phyloP scores from a whole-genome alignment of 2,888 invertebrate genomes.

The Clunio marinus region DNA sequence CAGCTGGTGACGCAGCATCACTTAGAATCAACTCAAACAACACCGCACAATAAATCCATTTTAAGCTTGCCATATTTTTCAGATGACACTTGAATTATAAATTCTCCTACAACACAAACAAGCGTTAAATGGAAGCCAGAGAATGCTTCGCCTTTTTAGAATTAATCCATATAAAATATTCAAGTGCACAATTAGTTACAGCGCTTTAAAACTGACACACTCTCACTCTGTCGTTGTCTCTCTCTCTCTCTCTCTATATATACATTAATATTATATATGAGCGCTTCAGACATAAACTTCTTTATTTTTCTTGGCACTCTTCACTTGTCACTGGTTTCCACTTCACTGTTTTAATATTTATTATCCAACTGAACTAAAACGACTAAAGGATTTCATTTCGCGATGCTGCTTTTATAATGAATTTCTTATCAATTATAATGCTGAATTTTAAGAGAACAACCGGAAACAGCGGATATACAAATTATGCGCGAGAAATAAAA shows the following conservation, averaged over 20 bases:
- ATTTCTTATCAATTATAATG: slow-evolving; percentile 14
- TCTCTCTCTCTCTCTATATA: too few species aligned
- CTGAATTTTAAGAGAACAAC: neutral
- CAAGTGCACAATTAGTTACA: slow-evolving; percentile 20
- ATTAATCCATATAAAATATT: slow-evolving; percentile 14
- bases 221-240: neutral
- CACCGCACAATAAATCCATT: neutral
- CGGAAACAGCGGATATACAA: neutral
- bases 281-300: too few species aligned
- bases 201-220: slow-evolving; percentile 19
- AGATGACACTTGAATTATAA: neutral
- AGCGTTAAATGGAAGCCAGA: too few species aligned
- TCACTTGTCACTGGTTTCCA: neutral
- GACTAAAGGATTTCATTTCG: neutral
- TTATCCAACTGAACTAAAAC: slow-evolving; percentile 19
- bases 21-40: neutral
- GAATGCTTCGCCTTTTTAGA: too few species aligned
- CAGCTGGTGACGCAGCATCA: neutral
- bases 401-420: slow-evolving; percentile 16
- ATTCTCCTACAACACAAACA: neutral
- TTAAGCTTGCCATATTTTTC: neutral
- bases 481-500: neutral
- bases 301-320: neutral
- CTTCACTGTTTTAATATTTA: slow-evolving; percentile 5
- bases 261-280: too few species aligned